Evolutionary conservation across 2,113 vertebrate genomes (phyloP).

Genomic region (Pristiophorus japonicus): DNA sequence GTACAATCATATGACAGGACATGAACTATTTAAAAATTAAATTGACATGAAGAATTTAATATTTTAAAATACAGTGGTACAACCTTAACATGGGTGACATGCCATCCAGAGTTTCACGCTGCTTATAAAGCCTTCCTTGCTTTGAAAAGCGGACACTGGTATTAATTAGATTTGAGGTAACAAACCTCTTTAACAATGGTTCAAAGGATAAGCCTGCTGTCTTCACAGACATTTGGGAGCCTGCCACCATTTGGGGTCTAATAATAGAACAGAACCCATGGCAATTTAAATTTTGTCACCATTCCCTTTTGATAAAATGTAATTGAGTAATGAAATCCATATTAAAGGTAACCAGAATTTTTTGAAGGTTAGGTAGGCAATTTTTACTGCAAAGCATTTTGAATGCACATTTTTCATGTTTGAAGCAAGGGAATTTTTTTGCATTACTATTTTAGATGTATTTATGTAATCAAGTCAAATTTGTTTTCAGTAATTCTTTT

Average conservation of each 20-base stretch:
- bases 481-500: not conserved
- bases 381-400: not conserved
- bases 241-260: not conserved
- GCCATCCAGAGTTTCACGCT: not conserved
- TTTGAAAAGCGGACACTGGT: not conserved
- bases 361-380: not conserved
- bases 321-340: not conserved
- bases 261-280: not conserved
- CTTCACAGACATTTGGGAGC: constrained; percentile 4
- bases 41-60: not conserved
- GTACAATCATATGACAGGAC: not conserved
- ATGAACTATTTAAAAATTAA: not conserved
- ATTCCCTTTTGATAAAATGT: not conserved
- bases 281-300: constrained; percentile 2
- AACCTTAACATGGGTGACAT: not conserved
- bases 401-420: not conserved
- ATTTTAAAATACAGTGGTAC: not conserved
- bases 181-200: constrained; percentile 14
- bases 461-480: not conserved
- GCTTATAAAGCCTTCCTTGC: not conserved
- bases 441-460: not conserved
- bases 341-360: not conserved
- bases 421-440: not conserved
- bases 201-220: constrained; percentile 1
- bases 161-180: constrained; percentile 29